A percentile compares a stretch with the other conserved stretches of the same genome.
Evolutionary conservation across 2,797 vertebrate species (phyloP).

Genomic region (Acanthiza pusilla): DNA sequence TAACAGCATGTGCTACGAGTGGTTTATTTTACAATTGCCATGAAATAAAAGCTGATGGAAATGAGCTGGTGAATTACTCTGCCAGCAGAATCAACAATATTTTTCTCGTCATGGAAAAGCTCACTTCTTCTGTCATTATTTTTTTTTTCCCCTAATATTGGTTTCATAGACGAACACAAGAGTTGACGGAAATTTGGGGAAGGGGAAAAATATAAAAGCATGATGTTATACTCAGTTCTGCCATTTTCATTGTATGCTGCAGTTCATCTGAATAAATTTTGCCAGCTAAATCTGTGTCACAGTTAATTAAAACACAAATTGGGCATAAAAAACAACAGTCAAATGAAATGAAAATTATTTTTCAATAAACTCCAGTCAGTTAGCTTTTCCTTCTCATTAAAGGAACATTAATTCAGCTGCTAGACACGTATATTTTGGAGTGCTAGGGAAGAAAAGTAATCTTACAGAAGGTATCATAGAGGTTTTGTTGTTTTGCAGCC

Average conservation of each 20-base stretch:
- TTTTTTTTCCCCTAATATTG: not conserved
- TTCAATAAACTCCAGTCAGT: constrained; percentile 36
- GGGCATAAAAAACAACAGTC: not conserved
- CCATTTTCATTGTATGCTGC: not conserved
- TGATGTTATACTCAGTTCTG: not conserved
- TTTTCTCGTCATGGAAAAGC: constrained; percentile 42
- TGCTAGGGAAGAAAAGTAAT: constrained; percentile 43
- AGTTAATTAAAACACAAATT: constrained; percentile 59
- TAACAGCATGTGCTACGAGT: constrained; percentile 67
- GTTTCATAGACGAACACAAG: not conserved
- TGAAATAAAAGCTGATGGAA: constrained; percentile 75
- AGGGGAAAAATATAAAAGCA: not conserved
- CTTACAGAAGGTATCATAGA: not conserved
- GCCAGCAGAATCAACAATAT: constrained; percentile 70
- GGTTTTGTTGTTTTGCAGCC: not conserved
- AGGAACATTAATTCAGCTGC: constrained; percentile 35
- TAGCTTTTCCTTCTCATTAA: constrained; percentile 45
- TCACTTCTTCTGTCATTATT: not conserved
- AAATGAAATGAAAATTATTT: constrained; percentile 57
- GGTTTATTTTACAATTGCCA: constrained; percentile 76
- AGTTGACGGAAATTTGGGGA: not conserved
- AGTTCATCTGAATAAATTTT: constrained; percentile 27
- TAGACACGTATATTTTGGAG: not conserved
- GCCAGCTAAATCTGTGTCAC: constrained; percentile 20
- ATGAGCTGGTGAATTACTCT: constrained; percentile 72